Evolutionary conservation across 30 jellyfish, hydroid and myxozoan species (phyloP).

Genomic region (Aurelia coerulea): DNA sequence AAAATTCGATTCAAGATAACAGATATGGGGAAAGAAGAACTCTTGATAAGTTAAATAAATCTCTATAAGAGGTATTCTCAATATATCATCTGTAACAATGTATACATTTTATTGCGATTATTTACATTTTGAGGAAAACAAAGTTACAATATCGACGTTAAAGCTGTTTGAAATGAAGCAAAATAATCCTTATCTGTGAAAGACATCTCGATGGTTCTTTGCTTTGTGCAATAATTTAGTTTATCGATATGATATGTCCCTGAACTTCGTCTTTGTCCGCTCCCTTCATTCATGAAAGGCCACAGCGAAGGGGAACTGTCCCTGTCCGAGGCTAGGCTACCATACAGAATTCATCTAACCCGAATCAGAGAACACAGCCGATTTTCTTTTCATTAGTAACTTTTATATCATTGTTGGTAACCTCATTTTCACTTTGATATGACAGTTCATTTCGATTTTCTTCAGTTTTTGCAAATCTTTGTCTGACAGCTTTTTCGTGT

Average conservation of each 20-base stretch:
- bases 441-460: slow-evolving; percentile 20
- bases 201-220: too few species aligned
- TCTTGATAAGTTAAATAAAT: too few species aligned
- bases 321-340: neutral
- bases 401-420: neutral
- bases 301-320: neutral
- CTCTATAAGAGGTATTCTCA: too few species aligned
- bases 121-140: too few species aligned
- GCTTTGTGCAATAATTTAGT: too few species aligned
- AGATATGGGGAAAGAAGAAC: too few species aligned
- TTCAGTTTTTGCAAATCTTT: slow-evolving; percentile 16
- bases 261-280: neutral
- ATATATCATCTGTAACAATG: too few species aligned
- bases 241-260: neutral
- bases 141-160: too few species aligned
- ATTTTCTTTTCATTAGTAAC: neutral
- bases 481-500: slow-evolving; percentile 52
- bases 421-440: neutral
- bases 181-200: too few species aligned
- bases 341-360: neutral
- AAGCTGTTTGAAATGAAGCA: too few species aligned
- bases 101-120: too few species aligned
- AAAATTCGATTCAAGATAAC: too few species aligned
- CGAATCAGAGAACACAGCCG: neutral
- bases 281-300: neutral